Conservation (phyloP, 2,797 vertebrate genomes). For the Chelidonichthys spinosus region DNA sequence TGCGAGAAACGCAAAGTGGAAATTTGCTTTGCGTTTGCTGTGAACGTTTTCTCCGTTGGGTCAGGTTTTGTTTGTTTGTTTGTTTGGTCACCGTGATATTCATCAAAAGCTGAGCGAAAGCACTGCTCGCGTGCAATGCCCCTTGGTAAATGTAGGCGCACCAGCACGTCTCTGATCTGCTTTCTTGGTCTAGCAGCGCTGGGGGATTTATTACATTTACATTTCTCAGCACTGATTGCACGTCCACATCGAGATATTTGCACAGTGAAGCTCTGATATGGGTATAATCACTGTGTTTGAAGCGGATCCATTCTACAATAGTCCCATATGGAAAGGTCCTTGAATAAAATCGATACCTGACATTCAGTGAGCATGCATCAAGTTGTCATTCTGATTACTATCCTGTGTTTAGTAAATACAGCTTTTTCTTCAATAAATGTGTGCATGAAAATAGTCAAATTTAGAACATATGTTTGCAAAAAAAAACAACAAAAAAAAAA, state of each 20-base stretch:
- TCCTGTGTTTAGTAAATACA: constrained; percentile 13
- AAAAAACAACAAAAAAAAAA: constrained; percentile 20
- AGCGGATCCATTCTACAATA: background rate
- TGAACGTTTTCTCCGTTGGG: too few species aligned
- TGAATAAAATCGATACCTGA: background rate
- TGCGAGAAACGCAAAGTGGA: too few species aligned
- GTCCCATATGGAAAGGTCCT: background rate
- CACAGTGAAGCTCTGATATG: background rate
- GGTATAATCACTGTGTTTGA: constrained; percentile 2
- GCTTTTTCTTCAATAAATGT: constrained; percentile 14
- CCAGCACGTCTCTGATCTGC: too few species aligned
- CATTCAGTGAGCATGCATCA: constrained; percentile 13
- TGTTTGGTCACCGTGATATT: too few species aligned
- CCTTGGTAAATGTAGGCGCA: too few species aligned
- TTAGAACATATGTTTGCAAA: constrained; percentile 29
- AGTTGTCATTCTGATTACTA: background rate
- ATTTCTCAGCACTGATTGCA: too few species aligned
- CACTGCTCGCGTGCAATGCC: too few species aligned
- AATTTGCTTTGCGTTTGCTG: too few species aligned
- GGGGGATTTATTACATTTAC: too few species aligned
- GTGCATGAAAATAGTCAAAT: constrained; percentile 25
- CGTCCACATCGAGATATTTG: background rate
- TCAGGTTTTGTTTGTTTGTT: too few species aligned
- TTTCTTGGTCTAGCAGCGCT: too few species aligned
- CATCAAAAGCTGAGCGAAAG: too few species aligned